Evolutionary conservation across 2,797 vertebrate genomes (phyloP), one percentile per base, ranked within the genome.

Genomic region (Takifugu ocellatus): DNA sequence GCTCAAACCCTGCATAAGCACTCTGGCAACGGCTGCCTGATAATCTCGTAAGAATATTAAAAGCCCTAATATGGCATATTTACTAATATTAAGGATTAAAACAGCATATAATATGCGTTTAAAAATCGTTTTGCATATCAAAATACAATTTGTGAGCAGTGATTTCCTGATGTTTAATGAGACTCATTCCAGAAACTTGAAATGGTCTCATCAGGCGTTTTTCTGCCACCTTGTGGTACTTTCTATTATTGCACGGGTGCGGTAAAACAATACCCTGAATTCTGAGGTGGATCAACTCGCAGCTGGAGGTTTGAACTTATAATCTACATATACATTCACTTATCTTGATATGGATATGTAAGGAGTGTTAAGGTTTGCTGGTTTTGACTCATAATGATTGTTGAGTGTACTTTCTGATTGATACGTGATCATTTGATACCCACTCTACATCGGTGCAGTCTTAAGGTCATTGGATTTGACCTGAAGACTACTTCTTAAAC

Each of bases 51-150:
- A 87, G 83, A 89, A 86, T 84, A 88, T 88, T 87, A 85, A 79
- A 87, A 75, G 47, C 61, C 68, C 64, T 90, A 88, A 89, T 87
- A 66, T 86, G 84, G 73, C 79, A 84, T 88, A 88, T 89, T 91
- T 88, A 87, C 82, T 72, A 75, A 79, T 83, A 88, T 89, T 88
- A 88, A 75, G 79, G 82, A 87, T 89, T 90, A 84, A 90, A 89
- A 86, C 79, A 84, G 88, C 82, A 84, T 85, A 89, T 86, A 82
- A 86, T 83, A 88, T 88, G 82, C 77, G 63, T 88, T 87, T 87
- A 90, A 89, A 87, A 87, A 88, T 63, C 83, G 78, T 85, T 88
- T 91, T 88, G 83, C 87, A 87, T 87, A 89, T 88, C 80, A 87
- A 90, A 88, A 83, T 87, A 79, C 78, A 83, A 87, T 88, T 88